These are phyloP conservation scores for Tipula helvola DNA, from an alignment of 2,888 invertebrate genomes.

Conservation along the genomic window DNA sequence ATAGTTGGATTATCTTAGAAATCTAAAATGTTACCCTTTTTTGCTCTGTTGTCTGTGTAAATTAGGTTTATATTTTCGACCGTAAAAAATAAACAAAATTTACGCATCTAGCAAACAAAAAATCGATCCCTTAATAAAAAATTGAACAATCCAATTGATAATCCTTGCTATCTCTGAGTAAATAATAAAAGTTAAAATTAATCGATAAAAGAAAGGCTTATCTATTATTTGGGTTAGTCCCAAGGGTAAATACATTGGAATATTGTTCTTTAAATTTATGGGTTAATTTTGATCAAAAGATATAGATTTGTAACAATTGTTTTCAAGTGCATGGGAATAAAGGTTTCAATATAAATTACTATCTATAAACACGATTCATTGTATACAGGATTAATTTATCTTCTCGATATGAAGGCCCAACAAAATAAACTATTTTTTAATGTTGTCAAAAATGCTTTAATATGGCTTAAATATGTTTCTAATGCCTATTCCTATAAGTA, in stretches of 20 bases:
- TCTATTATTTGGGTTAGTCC: neutral
- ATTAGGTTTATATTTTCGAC: neutral
- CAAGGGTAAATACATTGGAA: neutral
- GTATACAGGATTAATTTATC: neutral
- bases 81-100: neutral
- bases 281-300: neutral
- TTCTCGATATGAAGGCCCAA: neutral
- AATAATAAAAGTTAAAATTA: neutral
- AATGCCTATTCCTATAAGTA: too few species aligned
- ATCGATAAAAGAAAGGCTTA: neutral
- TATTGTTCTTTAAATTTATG: neutral
- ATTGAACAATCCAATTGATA: neutral
- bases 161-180: neutral
- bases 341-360: neutral
- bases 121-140: neutral
- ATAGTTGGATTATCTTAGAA: neutral
- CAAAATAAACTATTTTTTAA: neutral
- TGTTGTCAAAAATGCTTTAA: neutral
- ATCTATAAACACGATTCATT: neutral
- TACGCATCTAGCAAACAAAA: neutral
- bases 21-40: neutral
- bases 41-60: neutral
- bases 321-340: neutral
- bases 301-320: neutral
- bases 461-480: neutral